phyloP scores from a whole-genome alignment of 2,797 vertebrate genomes.

The Todus mexicanus region DNA sequence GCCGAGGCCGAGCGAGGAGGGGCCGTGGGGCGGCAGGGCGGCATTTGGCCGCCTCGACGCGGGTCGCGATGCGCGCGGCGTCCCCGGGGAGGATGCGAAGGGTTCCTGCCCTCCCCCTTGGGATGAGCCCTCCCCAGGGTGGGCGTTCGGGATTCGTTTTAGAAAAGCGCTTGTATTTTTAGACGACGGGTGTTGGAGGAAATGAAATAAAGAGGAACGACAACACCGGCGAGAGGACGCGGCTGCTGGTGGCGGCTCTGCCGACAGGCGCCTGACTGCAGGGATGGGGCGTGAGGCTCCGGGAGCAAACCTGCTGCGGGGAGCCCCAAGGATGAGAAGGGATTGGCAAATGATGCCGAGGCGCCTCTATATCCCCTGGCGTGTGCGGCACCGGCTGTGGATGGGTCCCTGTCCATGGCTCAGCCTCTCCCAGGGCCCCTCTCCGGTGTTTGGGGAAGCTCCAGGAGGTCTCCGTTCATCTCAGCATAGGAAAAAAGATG shows the following conservation, averaged over 20 bases:
- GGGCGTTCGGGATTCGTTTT: rapidly evolving
- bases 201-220: neutral
- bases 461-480: neutral
- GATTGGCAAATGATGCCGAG: rapidly evolving
- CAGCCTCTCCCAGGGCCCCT: rapidly evolving
- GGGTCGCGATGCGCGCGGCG: rapidly evolving
- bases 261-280: rapidly evolving
- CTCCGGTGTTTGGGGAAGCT: neutral
- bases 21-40: neutral
- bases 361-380: rapidly evolving
- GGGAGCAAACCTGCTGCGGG: rapidly evolving
- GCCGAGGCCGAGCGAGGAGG: neutral
- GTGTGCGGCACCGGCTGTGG: neutral
- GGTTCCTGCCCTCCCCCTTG: neutral
- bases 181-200: rapidly evolving
- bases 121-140: neutral
- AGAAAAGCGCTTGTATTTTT: neutral
- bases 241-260: neutral
- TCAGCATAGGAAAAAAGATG: neutral
- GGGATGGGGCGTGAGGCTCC: neutral
- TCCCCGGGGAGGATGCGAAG: rapidly evolving
- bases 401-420: neutral
- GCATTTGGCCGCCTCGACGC: too few relatives aligned
- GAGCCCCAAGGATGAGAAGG: neutral
- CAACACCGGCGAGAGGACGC: rapidly evolving